A percentile compares a stretch with the other conserved stretches of the same genome.
These are phyloP conservation scores for Sitobion miscanthi DNA, from an alignment of 1,140 invertebrate species.

Conservation along the genomic window DNA sequence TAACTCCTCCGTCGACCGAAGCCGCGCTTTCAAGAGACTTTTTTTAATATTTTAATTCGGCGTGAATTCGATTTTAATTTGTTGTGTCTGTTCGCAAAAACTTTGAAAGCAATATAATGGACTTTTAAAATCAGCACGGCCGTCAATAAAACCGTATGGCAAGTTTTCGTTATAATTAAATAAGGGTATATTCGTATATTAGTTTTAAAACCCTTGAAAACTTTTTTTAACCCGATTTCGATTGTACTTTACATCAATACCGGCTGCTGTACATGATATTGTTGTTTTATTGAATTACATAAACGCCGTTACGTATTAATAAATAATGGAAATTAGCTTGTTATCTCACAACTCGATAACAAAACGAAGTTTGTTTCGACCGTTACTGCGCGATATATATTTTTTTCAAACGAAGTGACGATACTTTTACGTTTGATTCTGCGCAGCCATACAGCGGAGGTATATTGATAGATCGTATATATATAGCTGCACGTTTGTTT, in stretches of 20 bases:
- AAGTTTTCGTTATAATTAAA: constrained; percentile 4
- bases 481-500: no score
- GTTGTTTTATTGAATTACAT: not conserved
- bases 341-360: not conserved
- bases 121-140: not conserved
- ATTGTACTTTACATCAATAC: not conserved
- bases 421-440: no score
- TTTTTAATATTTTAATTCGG: not conserved
- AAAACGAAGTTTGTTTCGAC: not conserved
- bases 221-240: not conserved
- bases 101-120: not conserved
- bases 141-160: not conserved
- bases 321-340: not conserved
- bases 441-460: no score
- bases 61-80: not conserved
- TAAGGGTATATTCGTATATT: not conserved
- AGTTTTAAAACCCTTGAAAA: not conserved
- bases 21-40: not conserved
- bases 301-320: not conserved
- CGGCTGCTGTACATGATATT: not conserved
- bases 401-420: not conserved
- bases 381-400: not conserved
- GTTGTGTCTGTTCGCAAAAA: not conserved
- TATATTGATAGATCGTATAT: no score
- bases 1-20: not conserved